Percentiles rank a stretch among this genome's conserved stretches.
Conservation (phyloP, 1,140 invertebrate species). For the Diachasma alloeum region DNA sequence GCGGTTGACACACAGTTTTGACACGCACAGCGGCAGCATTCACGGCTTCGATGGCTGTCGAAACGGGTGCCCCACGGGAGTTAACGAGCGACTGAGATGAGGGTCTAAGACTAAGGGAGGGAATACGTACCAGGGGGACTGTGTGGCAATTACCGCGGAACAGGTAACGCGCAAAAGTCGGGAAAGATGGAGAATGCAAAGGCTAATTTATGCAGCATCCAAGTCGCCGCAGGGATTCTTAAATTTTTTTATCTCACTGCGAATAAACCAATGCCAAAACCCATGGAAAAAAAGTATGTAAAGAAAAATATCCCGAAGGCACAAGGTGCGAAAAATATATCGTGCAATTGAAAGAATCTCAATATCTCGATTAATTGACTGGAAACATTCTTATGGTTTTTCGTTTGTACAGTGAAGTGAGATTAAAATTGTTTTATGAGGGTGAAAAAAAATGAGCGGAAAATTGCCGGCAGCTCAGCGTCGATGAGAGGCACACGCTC, state of each 20-base stretch:
- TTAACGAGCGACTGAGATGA: slow-evolving; percentile 18
- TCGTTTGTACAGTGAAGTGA: not conserved
- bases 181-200: not conserved
- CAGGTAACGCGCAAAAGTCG: slow-evolving; percentile 6
- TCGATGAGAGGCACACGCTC: slow-evolving; percentile 3
- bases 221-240: not conserved
- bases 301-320: not conserved
- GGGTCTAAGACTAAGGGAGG: not conserved
- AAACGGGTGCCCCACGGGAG: slow-evolving; percentile 15
- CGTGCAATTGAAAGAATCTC: not conserved
- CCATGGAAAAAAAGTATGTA: not conserved
- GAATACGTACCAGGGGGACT: not conserved
- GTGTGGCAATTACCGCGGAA: slow-evolving; percentile 1
- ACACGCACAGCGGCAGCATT: slow-evolving; percentile 20
- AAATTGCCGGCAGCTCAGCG: not conserved
- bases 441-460: not conserved
- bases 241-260: not conserved
- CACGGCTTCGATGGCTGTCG: slow-evolving; percentile 7
- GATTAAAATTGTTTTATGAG: not conserved
- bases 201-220: slow-evolving; percentile 2
- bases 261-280: not conserved
- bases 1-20: slow-evolving; percentile 11
- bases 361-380: not conserved
- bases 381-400: not conserved
- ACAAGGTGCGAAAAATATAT: not conserved